A percentile compares a stretch with the other conserved stretches of the same genome.
Evolutionary conservation across 2,113 vertebrate genomes (phyloP).

Genomic region (Dendrocopos noguchii): DNA sequence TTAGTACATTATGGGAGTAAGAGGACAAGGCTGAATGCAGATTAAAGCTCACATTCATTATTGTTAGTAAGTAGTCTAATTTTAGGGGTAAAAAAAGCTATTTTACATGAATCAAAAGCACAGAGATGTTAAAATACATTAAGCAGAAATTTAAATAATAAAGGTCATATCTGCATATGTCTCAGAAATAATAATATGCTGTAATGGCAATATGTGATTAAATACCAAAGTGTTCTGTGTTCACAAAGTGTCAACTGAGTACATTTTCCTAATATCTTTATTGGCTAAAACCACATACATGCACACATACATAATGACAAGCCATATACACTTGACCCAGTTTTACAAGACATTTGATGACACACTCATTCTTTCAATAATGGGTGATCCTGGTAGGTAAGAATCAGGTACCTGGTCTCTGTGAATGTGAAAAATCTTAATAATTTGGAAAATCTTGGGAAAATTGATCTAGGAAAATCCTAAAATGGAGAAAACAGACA

Average conservation of each 20-base stretch:
- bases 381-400: background rate
- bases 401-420: background rate
- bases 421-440: background rate
- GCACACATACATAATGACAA: background rate
- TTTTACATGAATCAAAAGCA: slow-evolving; percentile 60
- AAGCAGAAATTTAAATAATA: slow-evolving; percentile 73
- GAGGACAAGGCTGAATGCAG: slow-evolving; percentile 47
- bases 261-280: background rate
- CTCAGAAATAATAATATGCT: slow-evolving; percentile 22
- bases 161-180: slow-evolving; percentile 26
- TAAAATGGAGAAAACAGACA: background rate
- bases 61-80: slow-evolving; percentile 76
- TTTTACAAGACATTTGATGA: background rate
- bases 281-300: background rate
- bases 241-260: background rate
- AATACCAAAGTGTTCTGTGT: background rate
- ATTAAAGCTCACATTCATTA: slow-evolving; percentile 73
- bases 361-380: background rate
- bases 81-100: slow-evolving; percentile 53
- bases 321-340: accelerated
- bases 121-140: slow-evolving; percentile 50
- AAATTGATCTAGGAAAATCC: background rate
- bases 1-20: slow-evolving; percentile 68
- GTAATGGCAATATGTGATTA: slow-evolving; percentile 25
- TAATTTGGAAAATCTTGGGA: background rate